Evolutionary conservation across 2,113 vertebrate genomes (phyloP).

Genomic region (Callipepla californica): DNA sequence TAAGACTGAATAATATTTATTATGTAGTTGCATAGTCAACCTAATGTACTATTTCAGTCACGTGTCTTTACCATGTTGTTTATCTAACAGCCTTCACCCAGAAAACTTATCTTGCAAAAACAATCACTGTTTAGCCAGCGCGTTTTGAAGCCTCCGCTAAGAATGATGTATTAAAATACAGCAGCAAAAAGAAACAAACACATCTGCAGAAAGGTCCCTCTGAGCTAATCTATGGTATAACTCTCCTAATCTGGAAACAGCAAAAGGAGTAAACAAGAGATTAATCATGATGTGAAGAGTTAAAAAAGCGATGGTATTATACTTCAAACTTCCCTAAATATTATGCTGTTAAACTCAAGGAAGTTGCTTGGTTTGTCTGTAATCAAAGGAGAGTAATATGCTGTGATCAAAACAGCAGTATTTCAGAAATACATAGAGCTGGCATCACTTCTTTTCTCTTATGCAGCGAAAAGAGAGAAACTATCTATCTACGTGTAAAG

Average conservation of each 20-base stretch:
- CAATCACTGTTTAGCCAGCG: not conserved
- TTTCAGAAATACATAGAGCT: not conserved
- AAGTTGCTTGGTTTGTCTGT: not conserved
- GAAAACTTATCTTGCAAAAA: constrained; percentile 24
- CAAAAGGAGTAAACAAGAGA: not conserved
- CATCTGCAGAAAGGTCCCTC: not conserved
- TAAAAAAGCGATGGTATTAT: not conserved
- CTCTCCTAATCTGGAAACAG: not conserved
- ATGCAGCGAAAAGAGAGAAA: not conserved
- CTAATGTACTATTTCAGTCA: not conserved
- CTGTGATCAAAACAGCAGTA: not conserved
- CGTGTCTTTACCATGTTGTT: not conserved
- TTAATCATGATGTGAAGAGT: not conserved
- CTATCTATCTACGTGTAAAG: not conserved
- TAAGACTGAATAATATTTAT: not conserved
- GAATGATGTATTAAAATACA: not conserved
- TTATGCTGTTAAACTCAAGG: not conserved
- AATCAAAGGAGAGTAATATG: not conserved
- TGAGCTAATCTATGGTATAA: not conserved
- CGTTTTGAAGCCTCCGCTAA: not conserved
- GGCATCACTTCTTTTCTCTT: not conserved
- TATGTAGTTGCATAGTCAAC: not conserved
- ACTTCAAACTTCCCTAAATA: not conserved
- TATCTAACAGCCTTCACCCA: not conserved
- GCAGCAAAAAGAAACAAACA: not conserved